Conservation (phyloP, 2,113 vertebrate genomes). For the Blennius ocellaris region DNA sequence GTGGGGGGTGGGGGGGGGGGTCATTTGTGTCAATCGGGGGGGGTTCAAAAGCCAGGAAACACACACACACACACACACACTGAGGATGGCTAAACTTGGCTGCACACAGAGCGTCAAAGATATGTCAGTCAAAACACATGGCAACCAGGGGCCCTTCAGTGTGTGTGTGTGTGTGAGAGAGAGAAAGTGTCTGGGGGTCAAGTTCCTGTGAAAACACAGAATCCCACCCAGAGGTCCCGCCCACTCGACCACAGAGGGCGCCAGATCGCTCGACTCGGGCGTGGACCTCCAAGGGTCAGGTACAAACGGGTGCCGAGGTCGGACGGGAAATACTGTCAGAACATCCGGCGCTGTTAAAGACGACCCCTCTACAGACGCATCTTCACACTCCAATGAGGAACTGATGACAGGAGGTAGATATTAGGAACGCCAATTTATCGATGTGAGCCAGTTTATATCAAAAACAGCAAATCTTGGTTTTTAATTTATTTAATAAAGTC, state of each 20-base stretch:
- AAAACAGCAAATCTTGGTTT: no score
- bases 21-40: conserved; percentile 77
- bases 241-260: conserved; percentile 47
- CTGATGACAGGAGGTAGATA: no score
- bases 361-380: no score
- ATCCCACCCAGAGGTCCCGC: conserved; percentile 59
- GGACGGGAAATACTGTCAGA: no score
- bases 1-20: conserved; percentile 52
- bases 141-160: conserved; percentile 62
- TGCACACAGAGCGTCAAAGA: conserved; percentile 71
- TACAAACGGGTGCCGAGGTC: no score
- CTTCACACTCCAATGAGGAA: no score
- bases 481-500: no score
- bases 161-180: conserved; percentile 3
- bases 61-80: conserved; percentile 57
- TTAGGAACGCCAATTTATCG: no score
- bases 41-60: conserved; percentile 79
- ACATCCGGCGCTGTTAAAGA: no score
- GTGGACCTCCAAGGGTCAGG: no score
- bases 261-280: conserved; percentile 33
- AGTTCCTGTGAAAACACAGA: conserved; percentile 75
- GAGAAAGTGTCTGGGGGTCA: conserved; percentile 56
- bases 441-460: no score
- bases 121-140: conserved; percentile 79
- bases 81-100: conserved; percentile 66